Base-by-base conservation (phyloP, 2,888 invertebrate species). In the Lithophane ornitopus region DNA sequence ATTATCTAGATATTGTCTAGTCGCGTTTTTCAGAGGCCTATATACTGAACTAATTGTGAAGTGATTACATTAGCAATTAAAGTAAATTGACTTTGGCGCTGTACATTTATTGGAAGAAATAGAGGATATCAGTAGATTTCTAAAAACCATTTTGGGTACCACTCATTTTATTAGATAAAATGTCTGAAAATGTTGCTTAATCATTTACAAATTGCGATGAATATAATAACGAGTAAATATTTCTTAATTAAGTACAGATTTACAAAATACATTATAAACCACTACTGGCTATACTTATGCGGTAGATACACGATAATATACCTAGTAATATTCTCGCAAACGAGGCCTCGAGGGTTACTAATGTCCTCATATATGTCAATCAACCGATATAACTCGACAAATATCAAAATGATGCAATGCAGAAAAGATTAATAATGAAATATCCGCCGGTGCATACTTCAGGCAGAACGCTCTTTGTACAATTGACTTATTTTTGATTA, bases 1-100 rank as follows among this genome's bases (percentile, higher is more conserved):
- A 81, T 86, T 85, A 79, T 82, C 83, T 83, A 87, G 75, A 80
- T 63, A 59, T 68, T 67, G 81, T 86, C 81, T 81, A 81, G 85
- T 76, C 76, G 72, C 71, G 85, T 87, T 87, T 86, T 85, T 85
- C 69, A 71, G 52, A 34, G 61, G 72, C 62, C 26, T 67, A 59
- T 70, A 63, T 54, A 78, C 52, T 28, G 26, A 76, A 69, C 68
- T 82, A 79, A 87, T 87, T 86, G 76, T 70, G 61, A 72, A 83
- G 71, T 73, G 62, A 84, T 81, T 79, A 67, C 59, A 74, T 78
- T 59, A 28, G 44, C 62, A 74, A 79, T 86, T 77, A 77, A 62
- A 86, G 59, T 66, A 78, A 74, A 81, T 86, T 68, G 14, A 49
- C 22, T 74, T 62, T 41, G 28, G 22, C 22, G 44, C 22, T 49